Percentiles rank a stretch among this genome's conserved stretches.
These are phyloP conservation scores for Pogonus chalceus DNA, from an alignment of 1,140 invertebrate genomes.

Conservation along the genomic window DNA sequence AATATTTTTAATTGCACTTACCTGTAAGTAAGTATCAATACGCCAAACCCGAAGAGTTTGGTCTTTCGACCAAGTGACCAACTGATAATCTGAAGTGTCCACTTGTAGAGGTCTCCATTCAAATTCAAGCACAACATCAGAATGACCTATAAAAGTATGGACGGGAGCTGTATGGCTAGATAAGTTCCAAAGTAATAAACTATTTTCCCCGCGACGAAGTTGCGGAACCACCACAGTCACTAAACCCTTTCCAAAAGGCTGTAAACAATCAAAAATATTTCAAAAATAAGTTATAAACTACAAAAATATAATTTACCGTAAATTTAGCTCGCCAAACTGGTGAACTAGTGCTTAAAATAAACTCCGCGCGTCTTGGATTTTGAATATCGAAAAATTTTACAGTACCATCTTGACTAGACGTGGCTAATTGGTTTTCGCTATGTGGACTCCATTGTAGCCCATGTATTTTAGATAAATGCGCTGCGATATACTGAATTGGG, in stretches of 20 bases:
- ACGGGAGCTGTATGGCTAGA: slow-evolving; percentile 59
- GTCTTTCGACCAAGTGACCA: slow-evolving; percentile 95
- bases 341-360: slow-evolving; percentile 69
- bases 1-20: too few relatives aligned
- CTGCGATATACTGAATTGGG: slow-evolving; percentile 86
- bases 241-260: slow-evolving; percentile 84
- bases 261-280: slow-evolving; percentile 10
- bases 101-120: slow-evolving; percentile 69
- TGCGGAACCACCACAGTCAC: slow-evolving; percentile 82
- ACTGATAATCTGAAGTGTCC: slow-evolving; percentile 60
- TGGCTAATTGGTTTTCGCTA: slow-evolving; percentile 77
- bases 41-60: slow-evolving; percentile 84
- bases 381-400: slow-evolving; percentile 91
- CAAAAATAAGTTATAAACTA: neutral
- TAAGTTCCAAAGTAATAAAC: slow-evolving; percentile 71
- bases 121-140: slow-evolving; percentile 90
- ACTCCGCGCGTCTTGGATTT: slow-evolving; percentile 71
- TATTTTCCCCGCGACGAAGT: slow-evolving; percentile 66
- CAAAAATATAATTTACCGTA: slow-evolving; percentile 46
- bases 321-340: slow-evolving; percentile 91
- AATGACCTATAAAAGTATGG: slow-evolving; percentile 84
- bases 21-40: slow-evolving; percentile 72
- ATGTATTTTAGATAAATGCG: slow-evolving; percentile 86
- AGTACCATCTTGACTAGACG: slow-evolving; percentile 86
- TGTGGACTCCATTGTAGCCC: slow-evolving; percentile 88